Base-by-base conservation (phyloP, 1,140 invertebrate species). In the Cherax quadricarinatus region DNA sequence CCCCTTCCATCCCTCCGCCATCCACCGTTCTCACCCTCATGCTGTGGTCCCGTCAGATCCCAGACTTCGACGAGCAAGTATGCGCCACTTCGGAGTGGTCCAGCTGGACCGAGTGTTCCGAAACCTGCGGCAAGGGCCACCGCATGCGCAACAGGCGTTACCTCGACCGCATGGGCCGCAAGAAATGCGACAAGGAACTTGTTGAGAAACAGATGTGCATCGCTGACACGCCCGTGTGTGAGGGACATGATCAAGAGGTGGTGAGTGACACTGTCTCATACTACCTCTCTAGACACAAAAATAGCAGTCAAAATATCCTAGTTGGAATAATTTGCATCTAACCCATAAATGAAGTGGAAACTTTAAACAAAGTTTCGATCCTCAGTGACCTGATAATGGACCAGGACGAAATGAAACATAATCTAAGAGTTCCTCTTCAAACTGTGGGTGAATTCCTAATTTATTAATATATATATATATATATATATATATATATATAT, bases 181-280 rank as follows among this genome's bases (percentile, higher is more conserved):
- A 95, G 84, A 95, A 95, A 89, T 96, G 96, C 93, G 94, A 97
- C 94, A 96, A 97, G 57, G 98, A 98, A 94, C 95, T 98, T 80
- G 96, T 98, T 51, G 97, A 97, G 82, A 98, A 98, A 95, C 97
- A 98, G 95, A 98, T 98, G 97, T 98, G 94, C 75, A 73, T 92
- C 10, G 88, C 94, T 10, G 85, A 86, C 14, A 78, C 93, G n/a
- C 86, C 88, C 14, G 24, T 82, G 62, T 94, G 94, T 70, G 93
- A 75, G n/a, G 85, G 41, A 12, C 30, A 41, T 41, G 57, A 93
- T 49, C 51, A 24, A 24, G 75, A 62, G 88, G 73, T 73, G 53
- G 57, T 41, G 9, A 60, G 60, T 62, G 30, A 41, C 30, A 0
- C 30, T 41, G 30, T 41, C 30, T 41, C 30, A 41, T 41, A 41